Base-by-base conservation (phyloP, 2,113 vertebrate species). In the Entosphenus tridentatus region DNA sequence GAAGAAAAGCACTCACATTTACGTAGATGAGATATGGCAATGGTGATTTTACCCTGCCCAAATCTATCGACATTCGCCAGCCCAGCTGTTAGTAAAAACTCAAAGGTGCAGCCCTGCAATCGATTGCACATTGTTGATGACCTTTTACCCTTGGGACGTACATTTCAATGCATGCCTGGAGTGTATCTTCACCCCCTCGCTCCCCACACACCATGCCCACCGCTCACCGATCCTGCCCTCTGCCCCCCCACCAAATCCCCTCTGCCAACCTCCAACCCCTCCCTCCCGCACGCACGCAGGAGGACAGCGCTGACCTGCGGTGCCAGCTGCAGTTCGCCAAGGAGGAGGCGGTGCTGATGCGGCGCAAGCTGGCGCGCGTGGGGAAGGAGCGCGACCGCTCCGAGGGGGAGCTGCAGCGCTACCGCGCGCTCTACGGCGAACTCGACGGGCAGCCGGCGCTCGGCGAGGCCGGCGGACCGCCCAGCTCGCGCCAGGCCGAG, bases 301-400 rank as follows among this genome's bases (percentile, higher is more conserved):
- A 96, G 75, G 93, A 98, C 81, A 95, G 85, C 0, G 87, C 93
- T 16, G 92, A 96, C 76, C 80, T 98, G 79, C 83, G 85, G 71
- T 96, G 93, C 76, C 93, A 95, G 81, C 88, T 96, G 69, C 93
- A 98, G 80, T 98, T 98, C 77, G 80, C 88, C 76, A 95, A 96
- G 79, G 93, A 98, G 73, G 93, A 96, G 77, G 89, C 89, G 12
- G 73, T 79, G 0, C 79, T 96, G 72, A 96, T 96, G 92, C 84
- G 89, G 21, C 96, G 93, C 75, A 95, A 98, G 80, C 93, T 96
- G 90, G 93, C 93, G 56, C 93, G 85, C 72, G 79, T 98, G 14
- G 88, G 89, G 14, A 82, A 80, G 14, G 93, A 96, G 77, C 95
- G 92, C 73, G 93, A 98, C 0, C 86, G 87, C 39, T 76, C 91